phyloP scores from a whole-genome alignment of 2,888 invertebrate genomes.

The Melangyna quadrimaculata region DNA sequence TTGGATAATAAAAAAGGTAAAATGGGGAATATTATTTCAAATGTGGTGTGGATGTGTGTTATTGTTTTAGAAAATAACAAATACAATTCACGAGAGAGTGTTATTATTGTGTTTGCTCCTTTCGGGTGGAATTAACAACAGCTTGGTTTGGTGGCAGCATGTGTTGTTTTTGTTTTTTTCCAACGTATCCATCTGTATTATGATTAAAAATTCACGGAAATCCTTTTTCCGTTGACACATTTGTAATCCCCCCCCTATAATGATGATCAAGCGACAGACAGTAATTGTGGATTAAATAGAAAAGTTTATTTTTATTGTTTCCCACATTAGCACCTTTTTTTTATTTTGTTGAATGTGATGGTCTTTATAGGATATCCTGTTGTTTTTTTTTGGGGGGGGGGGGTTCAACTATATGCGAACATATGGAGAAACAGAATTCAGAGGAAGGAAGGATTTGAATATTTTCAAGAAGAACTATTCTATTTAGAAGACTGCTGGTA shows the following conservation, averaged over 20 bases:
- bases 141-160: constrained; percentile 43
- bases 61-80: constrained; percentile 6
- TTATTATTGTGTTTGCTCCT: not conserved
- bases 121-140: constrained; percentile 16
- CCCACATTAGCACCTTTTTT: not conserved
- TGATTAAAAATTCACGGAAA: constrained; percentile 54
- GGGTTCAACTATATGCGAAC: not conserved
- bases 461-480: no score
- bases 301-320: constrained; percentile 61
- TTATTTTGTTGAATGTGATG: not conserved
- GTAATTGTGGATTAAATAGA: constrained; percentile 11
- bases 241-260: no score
- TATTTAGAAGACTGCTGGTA: no score
- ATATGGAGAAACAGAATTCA: not conserved
- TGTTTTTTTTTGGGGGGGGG: no score
- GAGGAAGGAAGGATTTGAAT: not conserved
- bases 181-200: not conserved
- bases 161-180: constrained; percentile 25
- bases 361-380: constrained; percentile 1
- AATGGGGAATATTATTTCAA: constrained; percentile 15
- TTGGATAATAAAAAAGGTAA: not conserved
- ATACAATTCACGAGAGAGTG: not conserved
- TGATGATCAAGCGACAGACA: not conserved
- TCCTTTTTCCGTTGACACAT: constrained; percentile 65
- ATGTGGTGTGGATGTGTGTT: no score